Evolutionary conservation across 2,113 vertebrate species (phyloP), one percentile per base, ranked within the genome.

Genomic region (Entelurus aequoreus): DNA sequence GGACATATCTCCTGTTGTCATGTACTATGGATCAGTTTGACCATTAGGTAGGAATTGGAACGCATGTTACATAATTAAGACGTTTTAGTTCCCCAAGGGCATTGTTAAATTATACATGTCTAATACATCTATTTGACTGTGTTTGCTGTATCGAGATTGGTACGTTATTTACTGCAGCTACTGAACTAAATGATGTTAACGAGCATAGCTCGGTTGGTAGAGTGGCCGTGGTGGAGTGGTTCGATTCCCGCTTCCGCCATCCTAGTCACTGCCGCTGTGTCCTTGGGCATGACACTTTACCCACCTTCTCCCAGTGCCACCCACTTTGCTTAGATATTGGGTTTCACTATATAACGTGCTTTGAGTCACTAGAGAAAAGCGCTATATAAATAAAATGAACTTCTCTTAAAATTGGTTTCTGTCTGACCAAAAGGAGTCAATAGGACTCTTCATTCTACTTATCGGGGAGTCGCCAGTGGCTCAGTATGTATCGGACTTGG

Each of bases 151-250:
- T 5, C 19, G 36, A 0, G 21, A 40, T 62, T 55, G 8, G 12
- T 60, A 60, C 52, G 68, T 61, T 57, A 65, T 59, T 60, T 52
- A 6, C 36, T 38, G 14, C 8, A 16, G 42, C 59, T 50, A 65
- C 62, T 54, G 19, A 58, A 62, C 62, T 65, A 21, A 44, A 54
- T 44, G 52, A 14, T 70, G 15, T 28, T 37, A 28, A 52, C 64
- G 54, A 62, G 19, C 19, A 19, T 19, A 19, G 19, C 19, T 19
- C 19, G 19, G 19, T 19, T 19, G 19, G 19, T 19, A 19, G 19
- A 19, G 19, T 19, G 19, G 19, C 19, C 19, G 19, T 19, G 19
- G 19, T 19, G 19, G 19, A 19, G 19, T 19, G 19, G 19, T 19
- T 19, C 19, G 2, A 19, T 19, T 19, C 19, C 19, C 19, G 19